Percentiles rank a stretch among this genome's conserved stretches.
phyloP scores from a whole-genome alignment of 2,888 invertebrate species.

The Drosophila acutilabella region DNA sequence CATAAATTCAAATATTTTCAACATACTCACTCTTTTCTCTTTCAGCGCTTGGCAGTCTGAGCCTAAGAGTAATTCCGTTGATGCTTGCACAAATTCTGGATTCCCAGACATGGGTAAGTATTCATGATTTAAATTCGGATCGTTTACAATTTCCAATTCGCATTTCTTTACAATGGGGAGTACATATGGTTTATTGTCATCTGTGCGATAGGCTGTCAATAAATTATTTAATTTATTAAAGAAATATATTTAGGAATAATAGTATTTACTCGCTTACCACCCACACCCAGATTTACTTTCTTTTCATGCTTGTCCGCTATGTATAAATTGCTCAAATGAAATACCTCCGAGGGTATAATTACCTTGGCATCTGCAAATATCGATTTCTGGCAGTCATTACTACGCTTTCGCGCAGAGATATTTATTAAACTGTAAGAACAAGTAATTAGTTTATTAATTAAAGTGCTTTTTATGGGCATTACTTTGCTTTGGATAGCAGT shows the following conservation, averaged over 20 bases:
- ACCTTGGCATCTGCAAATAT: not conserved
- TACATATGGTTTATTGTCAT: constrained; percentile 24
- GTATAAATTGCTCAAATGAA: constrained; percentile 14
- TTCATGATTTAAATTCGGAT: constrained; percentile 31
- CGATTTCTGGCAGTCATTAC: not conserved
- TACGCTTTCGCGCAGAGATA: not conserved
- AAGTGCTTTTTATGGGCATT: not conserved
- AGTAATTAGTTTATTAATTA: not conserved
- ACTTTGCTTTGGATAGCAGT: constrained; percentile 10
- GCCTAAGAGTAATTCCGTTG: constrained; percentile 35
- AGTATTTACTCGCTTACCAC: constrained; percentile 18
- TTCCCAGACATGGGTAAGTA: constrained; percentile 40
- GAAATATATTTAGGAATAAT: not conserved
- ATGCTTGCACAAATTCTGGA: constrained; percentile 14
- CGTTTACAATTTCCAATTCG: constrained; percentile 17
- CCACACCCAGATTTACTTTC: constrained; percentile 43
- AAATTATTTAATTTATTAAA: not conserved
- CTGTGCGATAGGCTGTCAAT: constrained; percentile 38
- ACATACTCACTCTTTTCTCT: constrained; percentile 30
- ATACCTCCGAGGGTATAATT: constrained; percentile 32
- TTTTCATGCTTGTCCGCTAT: constrained; percentile 12
- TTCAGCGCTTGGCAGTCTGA: constrained; percentile 14
- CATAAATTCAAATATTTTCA: no score
- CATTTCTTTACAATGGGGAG: constrained; percentile 35
- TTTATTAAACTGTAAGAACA: not conserved